A percentile compares a stretch with the other conserved stretches of the same genome.
These are phyloP conservation scores for Melanotaenia boesemani DNA, from an alignment of 2,797 vertebrate genomes.

Conservation along the genomic window DNA sequence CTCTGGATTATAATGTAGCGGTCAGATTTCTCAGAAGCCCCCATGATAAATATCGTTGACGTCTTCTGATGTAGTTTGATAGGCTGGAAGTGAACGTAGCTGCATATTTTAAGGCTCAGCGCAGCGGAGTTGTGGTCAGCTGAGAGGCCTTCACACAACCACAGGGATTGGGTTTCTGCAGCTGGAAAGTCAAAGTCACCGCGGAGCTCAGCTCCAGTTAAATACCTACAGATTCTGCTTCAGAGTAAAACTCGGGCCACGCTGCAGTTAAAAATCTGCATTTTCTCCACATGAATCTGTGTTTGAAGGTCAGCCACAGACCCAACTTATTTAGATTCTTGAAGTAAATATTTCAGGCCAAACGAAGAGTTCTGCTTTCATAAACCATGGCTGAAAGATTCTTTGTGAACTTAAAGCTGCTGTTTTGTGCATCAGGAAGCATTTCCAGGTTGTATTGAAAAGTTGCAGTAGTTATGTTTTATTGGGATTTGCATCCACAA, in stretches of 20 bases:
- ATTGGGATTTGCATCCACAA: no score
- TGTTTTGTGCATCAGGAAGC: no score
- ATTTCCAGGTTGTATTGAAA: no score
- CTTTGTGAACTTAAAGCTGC: no score
- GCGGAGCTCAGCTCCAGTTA: neutral
- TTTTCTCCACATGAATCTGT: neutral
- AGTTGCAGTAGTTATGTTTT: neutral
- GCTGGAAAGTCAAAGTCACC: constrained; percentile 38
- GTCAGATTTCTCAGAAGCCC: constrained; percentile 61
- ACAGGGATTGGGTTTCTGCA: constrained; percentile 51
- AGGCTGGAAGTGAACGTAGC: constrained; percentile 37
- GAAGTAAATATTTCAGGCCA: no score
- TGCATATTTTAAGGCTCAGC: constrained; percentile 46
- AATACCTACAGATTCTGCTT: constrained; percentile 12
- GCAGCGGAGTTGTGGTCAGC: constrained; percentile 53
- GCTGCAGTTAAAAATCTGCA: neutral
- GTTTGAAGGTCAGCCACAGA: neutral
- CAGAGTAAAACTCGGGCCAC: no score
- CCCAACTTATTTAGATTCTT: neutral
- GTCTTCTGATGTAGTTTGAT: constrained; percentile 48
- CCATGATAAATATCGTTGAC: constrained; percentile 36
- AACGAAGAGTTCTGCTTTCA: no score
- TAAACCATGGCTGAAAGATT: no score
- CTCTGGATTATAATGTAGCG: constrained; percentile 33
- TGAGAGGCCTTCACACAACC: constrained; percentile 41